Base-by-base conservation (phyloP, 2,888 invertebrate species). In the Sarcophaga subvicina region DNA sequence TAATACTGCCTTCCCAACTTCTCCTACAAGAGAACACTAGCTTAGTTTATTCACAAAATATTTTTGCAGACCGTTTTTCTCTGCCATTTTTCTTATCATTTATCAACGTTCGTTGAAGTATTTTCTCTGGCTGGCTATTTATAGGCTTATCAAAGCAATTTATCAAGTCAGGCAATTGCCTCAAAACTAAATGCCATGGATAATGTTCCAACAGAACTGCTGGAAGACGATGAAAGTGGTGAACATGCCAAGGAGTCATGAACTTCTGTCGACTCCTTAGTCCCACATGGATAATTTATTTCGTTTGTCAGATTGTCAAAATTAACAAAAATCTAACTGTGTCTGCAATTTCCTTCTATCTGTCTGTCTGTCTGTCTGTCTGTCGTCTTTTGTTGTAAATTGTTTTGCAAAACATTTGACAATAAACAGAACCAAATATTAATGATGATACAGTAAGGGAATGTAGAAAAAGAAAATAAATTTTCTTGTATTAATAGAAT, bases 251-350 rank as follows among this genome's bases (percentile, higher is more conserved):
- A 37, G 37, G 37, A 75, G 63, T 63, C 27, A 71, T 64, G 63
- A 80, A 80, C 75, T 76, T 22, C 75, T 87, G 83, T 80, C 83
- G 80, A 81, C 84, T 54, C 17, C 12, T 14, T 4, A 14, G 14
- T 81, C 78, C 81, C 81, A 84, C 75, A 79, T 81, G 75, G 79
- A 79, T 80, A 83, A 81, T 81, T 87, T 84, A 76, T 79, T 84
- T 76, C 63, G 78, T 70, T 77, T 73, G 83, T 83, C 80, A 84
- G 80, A 81, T 75, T 75, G 63, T 77, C 20, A 70, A 84, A 84
- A 84, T 78, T 78, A 54, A 17, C 54, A 54, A 54, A 54, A 54
- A 54, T 54, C 54, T 54, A 14, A 14, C 54, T 54, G 4, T 17
- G 54, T 54, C 54, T 54, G 54, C 25, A 22, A 47, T 75, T 20